phyloP scores from a whole-genome alignment of 2,888 invertebrate genomes.

The Dynastes grantii region DNA sequence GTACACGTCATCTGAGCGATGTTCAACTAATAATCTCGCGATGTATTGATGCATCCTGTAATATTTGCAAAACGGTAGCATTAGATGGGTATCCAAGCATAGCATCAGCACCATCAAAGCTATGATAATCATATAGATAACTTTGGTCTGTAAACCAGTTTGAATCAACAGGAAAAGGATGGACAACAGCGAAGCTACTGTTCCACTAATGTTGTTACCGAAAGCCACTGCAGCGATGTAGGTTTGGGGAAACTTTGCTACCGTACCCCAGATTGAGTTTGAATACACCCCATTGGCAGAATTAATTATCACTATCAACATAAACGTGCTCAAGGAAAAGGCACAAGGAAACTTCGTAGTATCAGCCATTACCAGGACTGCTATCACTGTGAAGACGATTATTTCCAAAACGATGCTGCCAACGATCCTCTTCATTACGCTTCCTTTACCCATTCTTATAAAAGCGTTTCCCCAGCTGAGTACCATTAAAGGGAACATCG shows the following conservation, averaged over 20 bases:
- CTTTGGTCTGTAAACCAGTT: conserved; percentile 85
- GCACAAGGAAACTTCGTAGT: too few relatives aligned
- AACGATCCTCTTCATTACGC: too few relatives aligned
- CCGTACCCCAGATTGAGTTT: conserved; percentile 97
- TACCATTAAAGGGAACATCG: background rate
- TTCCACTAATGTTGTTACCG: conserved; percentile 94
- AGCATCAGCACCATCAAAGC: conserved; percentile 83
- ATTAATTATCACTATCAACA: conserved; percentile 83
- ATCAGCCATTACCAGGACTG: too few relatives aligned
- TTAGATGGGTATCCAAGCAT: conserved; percentile 95
- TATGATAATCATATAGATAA: conserved; percentile 97
- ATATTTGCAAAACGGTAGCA: conserved; percentile 89
- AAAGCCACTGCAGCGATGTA: conserved; percentile 97
- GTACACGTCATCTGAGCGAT: too few relatives aligned
- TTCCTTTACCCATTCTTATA: too few relatives aligned
- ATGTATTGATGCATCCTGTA: background rate
- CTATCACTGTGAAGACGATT: too few relatives aligned
- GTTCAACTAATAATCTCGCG: too few relatives aligned
- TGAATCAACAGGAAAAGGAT: conserved; percentile 80
- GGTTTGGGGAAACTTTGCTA: conserved; percentile 90
- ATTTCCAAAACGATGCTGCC: too few relatives aligned
- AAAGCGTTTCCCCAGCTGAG: too few relatives aligned
- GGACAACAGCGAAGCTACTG: conserved; percentile 85
- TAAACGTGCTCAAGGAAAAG: conserved; percentile 70
- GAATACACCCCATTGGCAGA: conserved; percentile 96